Evolutionary conservation across 2,797 vertebrate genomes (phyloP).

Genomic region (Scyliorhinus canicula): DNA sequence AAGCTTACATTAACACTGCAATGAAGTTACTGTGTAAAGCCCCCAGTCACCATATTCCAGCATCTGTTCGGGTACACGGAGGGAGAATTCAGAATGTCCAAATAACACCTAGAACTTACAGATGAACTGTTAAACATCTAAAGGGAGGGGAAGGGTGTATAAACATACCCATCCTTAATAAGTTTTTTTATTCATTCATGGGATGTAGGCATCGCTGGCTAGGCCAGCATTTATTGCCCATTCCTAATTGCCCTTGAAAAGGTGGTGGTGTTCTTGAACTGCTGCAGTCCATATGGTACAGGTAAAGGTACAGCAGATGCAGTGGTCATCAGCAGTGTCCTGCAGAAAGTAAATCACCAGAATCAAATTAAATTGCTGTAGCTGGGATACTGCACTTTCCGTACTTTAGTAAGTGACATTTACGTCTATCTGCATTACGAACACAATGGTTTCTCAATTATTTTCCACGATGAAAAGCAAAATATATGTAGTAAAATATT

Average conservation of each 20-base stretch:
- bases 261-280: too few relatives aligned
- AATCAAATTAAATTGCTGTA: background rate
- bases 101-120: too few relatives aligned
- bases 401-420: background rate
- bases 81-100: too few relatives aligned
- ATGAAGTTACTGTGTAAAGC: too few relatives aligned
- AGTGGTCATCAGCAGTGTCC: background rate
- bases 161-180: background rate
- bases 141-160: background rate
- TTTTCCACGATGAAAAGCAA: background rate
- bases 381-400: background rate
- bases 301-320: background rate
- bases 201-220: too few relatives aligned
- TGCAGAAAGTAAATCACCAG: background rate
- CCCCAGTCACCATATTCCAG: too few relatives aligned
- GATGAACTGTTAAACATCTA: too few relatives aligned
- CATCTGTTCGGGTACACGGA: too few relatives aligned
- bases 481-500: background rate
- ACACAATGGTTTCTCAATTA: background rate
- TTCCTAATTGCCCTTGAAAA: too few relatives aligned
- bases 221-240: too few relatives aligned
- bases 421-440: background rate
- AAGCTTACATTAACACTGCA: too few relatives aligned
- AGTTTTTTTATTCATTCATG: background rate
- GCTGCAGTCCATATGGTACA: too few relatives aligned